Base-by-base conservation (phyloP, 1,140 invertebrate genomes). In the Drosophila busckii region DNA sequence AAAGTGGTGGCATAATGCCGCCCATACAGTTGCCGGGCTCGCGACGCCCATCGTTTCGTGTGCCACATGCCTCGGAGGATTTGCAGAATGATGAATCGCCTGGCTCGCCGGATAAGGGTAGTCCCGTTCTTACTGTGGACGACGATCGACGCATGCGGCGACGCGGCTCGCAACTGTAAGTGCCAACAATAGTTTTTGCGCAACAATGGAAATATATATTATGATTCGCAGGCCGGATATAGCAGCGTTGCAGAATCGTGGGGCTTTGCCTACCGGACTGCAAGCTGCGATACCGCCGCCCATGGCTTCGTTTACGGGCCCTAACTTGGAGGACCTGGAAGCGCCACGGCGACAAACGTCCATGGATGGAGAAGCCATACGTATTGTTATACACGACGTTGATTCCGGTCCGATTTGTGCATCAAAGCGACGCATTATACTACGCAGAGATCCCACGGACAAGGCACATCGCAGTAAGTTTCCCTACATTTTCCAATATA, bases 331-430 rank as follows among this genome's bases (percentile, higher is more conserved):
- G 64, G 91, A 91, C 54, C 87, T 91, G 8, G 90, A 91, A 54
- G 78, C 90, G 16, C 89, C 92, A 2, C 87, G 92, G 46, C 89
- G 94, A 13, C 94, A 96, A 80, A 93, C 93, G 61, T 94, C 95
- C 9, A 94, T 94, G 40, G 95, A 97, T 73, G 95, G 95, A 0
- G 95, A 97, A 88, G 94, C 94, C 34, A 97, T 97, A 63, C 93
- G 95, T 70, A 97, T 97, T 64, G 95, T 97, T 45, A 97, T 97
- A 67, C 94, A 97, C 76, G 95, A 97, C 75, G 95, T 97, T 10
- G 95, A 96, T 87, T 89, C 92, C 87, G 92, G 90, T 28, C 88
- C 90, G 42, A 89, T 91, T 63, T 88, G 90, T 45, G 92, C 92
- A 73, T 89, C 93, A 28, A 94, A 94, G 62, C 89, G 91, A 56